phyloP scores from a whole-genome alignment of 2,797 vertebrate genomes.

The Neosilurus mollespiculum region DNA sequence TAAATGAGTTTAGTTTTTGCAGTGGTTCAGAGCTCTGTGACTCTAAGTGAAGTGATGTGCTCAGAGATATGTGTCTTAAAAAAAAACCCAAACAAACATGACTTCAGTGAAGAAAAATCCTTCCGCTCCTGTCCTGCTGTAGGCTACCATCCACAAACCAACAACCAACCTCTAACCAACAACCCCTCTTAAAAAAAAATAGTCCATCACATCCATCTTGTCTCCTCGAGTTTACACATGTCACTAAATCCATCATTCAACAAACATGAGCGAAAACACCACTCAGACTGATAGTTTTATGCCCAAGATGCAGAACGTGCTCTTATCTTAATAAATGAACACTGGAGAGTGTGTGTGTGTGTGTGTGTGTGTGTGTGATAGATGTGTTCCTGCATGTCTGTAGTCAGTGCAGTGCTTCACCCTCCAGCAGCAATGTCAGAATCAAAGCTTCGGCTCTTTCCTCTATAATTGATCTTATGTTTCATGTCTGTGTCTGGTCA shows the following conservation, averaged over 20 bases:
- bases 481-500: constrained; percentile 53
- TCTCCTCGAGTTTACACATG: constrained; percentile 1
- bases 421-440: constrained; percentile 58
- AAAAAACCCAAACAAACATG: too few species aligned
- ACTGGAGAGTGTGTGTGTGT: constrained; percentile 25
- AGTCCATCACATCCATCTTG: not conserved
- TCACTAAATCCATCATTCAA: not conserved
- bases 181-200: too few species aligned
- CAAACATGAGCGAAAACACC: not conserved
- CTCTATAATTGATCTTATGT: constrained; percentile 63
- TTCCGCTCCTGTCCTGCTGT: not conserved
- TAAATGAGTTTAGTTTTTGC: too few species aligned
- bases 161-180: too few species aligned
- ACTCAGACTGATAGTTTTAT: constrained; percentile 29
- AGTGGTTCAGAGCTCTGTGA: not conserved
- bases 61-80: too few species aligned
- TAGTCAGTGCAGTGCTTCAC: constrained; percentile 48
- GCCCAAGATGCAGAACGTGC: constrained; percentile 47
- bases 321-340: constrained; percentile 48
- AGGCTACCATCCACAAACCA: too few species aligned
- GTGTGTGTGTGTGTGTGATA: constrained; percentile 35
- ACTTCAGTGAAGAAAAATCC: too few species aligned
- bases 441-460: constrained; percentile 48
- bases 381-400: constrained; percentile 65
- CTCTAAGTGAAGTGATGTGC: not conserved